Percentiles rank a stretch among this genome's conserved stretches.
Conservation (phyloP, 2,113 vertebrate species). For the Dasypus novemcinctus region DNA sequence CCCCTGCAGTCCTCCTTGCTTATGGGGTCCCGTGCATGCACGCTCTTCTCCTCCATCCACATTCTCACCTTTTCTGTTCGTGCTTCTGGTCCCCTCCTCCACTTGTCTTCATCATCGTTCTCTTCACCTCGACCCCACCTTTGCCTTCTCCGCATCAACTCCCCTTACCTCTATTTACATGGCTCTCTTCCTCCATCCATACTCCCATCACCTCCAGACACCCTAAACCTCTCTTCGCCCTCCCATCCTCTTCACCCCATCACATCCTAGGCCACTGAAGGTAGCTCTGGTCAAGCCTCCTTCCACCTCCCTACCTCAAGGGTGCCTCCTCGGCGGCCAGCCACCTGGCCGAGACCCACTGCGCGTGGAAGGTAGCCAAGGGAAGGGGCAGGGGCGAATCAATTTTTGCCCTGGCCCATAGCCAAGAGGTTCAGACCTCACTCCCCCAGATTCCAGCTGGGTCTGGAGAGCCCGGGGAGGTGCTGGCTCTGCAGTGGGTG, state of each 20-base stretch:
- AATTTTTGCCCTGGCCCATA: neutral
- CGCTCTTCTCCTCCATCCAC: neutral
- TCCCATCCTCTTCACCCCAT: slow-evolving; percentile 44
- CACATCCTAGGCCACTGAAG: slow-evolving; percentile 86
- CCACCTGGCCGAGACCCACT: slow-evolving; percentile 83
- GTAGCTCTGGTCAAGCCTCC: slow-evolving; percentile 90
- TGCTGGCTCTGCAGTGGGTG: slow-evolving; percentile 93
- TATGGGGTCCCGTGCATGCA: rapidly evolving
- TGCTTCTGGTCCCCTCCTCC: neutral
- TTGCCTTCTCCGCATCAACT: neutral
- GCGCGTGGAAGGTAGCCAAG: slow-evolving; percentile 91
- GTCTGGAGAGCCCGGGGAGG: slow-evolving; percentile 78
- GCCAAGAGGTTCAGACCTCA: neutral
- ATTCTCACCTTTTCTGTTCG: neutral
- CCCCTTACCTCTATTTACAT: no score
- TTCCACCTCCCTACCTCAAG: slow-evolving; percentile 92
- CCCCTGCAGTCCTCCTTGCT: neutral
- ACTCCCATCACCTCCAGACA: neutral
- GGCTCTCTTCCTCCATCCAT: rapidly evolving
- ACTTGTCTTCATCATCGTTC: neutral
- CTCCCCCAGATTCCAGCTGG: neutral
- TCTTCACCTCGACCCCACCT: neutral
- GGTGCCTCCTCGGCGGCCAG: slow-evolving; percentile 82
- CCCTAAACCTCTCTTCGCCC: neutral
- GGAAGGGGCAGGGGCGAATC: neutral